Percentiles rank a stretch among this genome's conserved stretches.
phyloP scores from a whole-genome alignment of 1,140 invertebrate genomes.

The Ostrea edulis region DNA sequence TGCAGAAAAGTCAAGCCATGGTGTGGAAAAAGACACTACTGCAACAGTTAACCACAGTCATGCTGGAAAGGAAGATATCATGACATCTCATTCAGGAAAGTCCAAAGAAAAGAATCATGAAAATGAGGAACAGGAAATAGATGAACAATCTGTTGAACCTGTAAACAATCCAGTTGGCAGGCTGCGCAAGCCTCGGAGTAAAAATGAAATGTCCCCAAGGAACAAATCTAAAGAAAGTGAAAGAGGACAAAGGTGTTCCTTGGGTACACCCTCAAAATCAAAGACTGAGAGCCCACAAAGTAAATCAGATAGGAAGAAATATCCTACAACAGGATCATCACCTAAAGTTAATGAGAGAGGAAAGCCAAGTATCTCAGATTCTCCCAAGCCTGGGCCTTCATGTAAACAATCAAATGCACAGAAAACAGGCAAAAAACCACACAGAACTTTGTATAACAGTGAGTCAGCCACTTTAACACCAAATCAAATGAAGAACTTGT shows the following conservation, averaged over 20 bases:
- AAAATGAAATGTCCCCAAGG: not conserved
- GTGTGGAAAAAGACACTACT: no score
- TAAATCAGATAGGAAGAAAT: not conserved
- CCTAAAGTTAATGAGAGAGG: not conserved
- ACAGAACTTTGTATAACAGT: constrained; percentile 12
- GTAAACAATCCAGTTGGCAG: not conserved
- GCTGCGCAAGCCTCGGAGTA: not conserved
- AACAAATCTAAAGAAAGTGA: not conserved
- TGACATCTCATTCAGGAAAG: no score
- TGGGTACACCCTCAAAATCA: constrained; percentile 1
- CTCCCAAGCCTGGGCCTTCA: not conserved
- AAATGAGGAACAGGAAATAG: not conserved
- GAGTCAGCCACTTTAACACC: not conserved
- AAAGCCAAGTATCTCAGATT: not conserved
- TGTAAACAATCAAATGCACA: not conserved
- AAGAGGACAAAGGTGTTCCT: not conserved
- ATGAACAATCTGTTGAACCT: not conserved
- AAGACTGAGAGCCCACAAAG: not conserved
- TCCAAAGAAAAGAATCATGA: not conserved
- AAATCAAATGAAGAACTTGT: not conserved
- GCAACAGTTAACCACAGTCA: no score
- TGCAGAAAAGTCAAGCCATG: not conserved
- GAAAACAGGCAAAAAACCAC: not conserved
- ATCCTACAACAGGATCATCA: not conserved
- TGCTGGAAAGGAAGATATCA: no score